A percentile compares a stretch with the other conserved stretches of the same genome.
phyloP scores from a whole-genome alignment of 2,113 vertebrate genomes.

The Pycnonotus jocosus region DNA sequence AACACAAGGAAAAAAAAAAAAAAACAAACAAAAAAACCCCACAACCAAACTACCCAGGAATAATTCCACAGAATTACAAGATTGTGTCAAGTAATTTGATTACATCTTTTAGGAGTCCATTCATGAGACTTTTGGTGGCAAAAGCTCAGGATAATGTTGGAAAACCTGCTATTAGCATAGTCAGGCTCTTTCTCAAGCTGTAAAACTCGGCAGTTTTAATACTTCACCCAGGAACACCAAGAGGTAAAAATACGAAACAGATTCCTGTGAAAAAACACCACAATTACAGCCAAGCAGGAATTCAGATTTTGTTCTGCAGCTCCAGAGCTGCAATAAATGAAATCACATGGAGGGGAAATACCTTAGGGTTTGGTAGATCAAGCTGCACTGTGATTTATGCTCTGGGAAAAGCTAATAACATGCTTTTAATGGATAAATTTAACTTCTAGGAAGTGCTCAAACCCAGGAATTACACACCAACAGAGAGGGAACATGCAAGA shows the following conservation, averaged over 20 bases:
- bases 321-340: not conserved
- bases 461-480: not conserved
- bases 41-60: not conserved
- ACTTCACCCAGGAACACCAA: not conserved
- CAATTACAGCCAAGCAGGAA: not conserved
- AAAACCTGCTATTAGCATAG: not conserved
- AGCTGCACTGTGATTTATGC: not conserved
- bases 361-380: not conserved
- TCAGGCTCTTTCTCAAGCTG: not conserved
- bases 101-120: not conserved
- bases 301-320: not conserved
- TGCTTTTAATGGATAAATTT: not conserved
- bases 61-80: not conserved
- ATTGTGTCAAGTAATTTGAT: not conserved
- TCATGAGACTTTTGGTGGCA: not conserved
- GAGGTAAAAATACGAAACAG: not conserved
- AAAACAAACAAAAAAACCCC: too few species aligned
- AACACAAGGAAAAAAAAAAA: not conserved
- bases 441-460: not conserved
- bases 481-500: not conserved
- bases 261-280: not conserved
- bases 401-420: not conserved
- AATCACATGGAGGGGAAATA: not conserved
- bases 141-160: not conserved
- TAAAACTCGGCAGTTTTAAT: not conserved